These are phyloP conservation scores for Trididemnum miniatum DNA, from an alignment of 23 tunicate genomes.

Conservation along the genomic window DNA sequence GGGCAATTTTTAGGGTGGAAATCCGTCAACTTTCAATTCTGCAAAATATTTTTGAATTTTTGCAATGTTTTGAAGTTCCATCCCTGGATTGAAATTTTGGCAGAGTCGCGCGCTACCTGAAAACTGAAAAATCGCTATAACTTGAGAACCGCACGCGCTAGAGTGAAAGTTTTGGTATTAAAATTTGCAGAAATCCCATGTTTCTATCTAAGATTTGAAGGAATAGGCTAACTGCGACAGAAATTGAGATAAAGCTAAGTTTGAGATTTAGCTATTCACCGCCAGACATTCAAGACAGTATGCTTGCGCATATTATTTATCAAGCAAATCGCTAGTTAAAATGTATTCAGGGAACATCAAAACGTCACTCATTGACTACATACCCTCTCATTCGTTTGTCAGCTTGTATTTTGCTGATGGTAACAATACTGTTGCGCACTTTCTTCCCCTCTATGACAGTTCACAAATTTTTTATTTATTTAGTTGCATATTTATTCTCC, in stretches of 20 bases:
- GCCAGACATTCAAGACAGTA: no score
- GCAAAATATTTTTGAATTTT: neutral
- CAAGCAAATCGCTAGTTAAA: no score
- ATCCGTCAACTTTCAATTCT: neutral
- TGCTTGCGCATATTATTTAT: no score
- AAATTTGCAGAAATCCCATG: neutral
- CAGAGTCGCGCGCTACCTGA: neutral
- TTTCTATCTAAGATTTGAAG: neutral
- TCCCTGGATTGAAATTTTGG: neutral
- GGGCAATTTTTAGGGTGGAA: neutral
- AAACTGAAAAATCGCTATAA: neutral
- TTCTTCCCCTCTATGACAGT: no score
- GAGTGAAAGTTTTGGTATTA: neutral
- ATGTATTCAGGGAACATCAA: no score
- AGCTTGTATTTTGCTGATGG: no score
- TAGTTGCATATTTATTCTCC: no score
- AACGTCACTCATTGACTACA: no score
- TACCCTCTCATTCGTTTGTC: no score
- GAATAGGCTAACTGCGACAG: neutral
- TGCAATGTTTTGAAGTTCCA: neutral
- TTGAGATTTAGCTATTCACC: no score
- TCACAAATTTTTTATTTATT: no score
- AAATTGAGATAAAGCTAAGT: neutral
- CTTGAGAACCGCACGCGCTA: neutral
- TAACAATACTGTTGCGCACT: no score